Evolutionary conservation across 2,888 invertebrate genomes (phyloP).

Genomic region (Catocala fraxini): DNA sequence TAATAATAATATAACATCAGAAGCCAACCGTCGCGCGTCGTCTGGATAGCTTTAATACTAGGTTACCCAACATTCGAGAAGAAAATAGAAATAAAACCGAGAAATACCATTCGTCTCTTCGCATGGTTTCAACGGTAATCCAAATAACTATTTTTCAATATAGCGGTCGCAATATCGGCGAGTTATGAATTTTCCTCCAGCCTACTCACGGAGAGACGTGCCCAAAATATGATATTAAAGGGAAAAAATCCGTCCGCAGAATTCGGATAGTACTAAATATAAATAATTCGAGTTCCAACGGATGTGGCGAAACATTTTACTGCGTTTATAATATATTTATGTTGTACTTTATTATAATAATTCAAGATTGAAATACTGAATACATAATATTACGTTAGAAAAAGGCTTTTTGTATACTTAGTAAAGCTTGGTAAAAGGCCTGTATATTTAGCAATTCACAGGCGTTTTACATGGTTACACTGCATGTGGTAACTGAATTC

Average conservation of each 20-base stretch:
- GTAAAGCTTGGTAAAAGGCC: too few species aligned
- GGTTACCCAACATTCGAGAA: too few species aligned
- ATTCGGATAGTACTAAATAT: slow-evolving; percentile 61
- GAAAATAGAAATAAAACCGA: slow-evolving; percentile 30
- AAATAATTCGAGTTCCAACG: slow-evolving; percentile 61
- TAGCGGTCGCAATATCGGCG: slow-evolving; percentile 65
- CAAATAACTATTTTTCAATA: slow-evolving; percentile 86
- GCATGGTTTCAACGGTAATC: slow-evolving; percentile 60
- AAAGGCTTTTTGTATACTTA: too few species aligned
- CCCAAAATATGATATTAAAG: slow-evolving; percentile 70
- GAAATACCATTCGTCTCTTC: slow-evolving; percentile 54
- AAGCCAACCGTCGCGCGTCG: too few species aligned
- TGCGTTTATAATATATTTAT: slow-evolving; percentile 17
- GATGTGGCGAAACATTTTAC: slow-evolving; percentile 29
- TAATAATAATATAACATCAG: too few species aligned
- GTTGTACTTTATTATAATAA: slow-evolving; percentile 6
- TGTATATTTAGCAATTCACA: too few species aligned
- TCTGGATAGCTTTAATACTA: too few species aligned
- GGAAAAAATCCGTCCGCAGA: slow-evolving; percentile 51
- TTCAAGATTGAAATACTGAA: too few species aligned
- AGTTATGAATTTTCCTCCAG: slow-evolving; percentile 79
- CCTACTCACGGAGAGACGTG: slow-evolving; percentile 70
- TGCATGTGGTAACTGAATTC: too few species aligned
- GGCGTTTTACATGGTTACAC: too few species aligned
- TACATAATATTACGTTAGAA: too few species aligned